These are phyloP conservation scores for Spodoptera picta DNA, from an alignment of 2,888 invertebrate genomes.

Conservation along the genomic window DNA sequence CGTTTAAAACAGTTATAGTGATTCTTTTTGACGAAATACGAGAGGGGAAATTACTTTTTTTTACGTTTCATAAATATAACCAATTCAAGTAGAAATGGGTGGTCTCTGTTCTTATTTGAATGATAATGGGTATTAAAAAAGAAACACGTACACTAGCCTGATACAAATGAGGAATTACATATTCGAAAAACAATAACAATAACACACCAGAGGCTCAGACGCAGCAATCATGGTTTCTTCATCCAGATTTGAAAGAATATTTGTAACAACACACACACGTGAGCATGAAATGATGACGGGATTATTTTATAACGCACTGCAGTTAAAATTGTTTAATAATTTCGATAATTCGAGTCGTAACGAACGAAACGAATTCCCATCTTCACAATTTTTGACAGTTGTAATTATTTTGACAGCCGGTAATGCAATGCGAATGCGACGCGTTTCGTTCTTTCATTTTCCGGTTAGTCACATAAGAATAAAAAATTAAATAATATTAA, in stretches of 20 bases:
- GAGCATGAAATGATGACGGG: constrained; percentile 56
- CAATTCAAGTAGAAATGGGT: too few relatives aligned
- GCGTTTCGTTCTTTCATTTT: neutral
- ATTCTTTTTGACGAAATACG: too few relatives aligned
- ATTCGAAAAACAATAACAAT: constrained; percentile 46
- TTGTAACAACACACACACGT: constrained; percentile 62
- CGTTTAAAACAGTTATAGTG: too few relatives aligned
- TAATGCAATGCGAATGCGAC: neutral
- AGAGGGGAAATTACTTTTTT: neutral
- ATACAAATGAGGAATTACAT: neutral
- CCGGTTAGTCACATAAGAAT: too few relatives aligned
- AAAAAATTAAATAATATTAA: too few relatives aligned
- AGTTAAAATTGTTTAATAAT: neutral
- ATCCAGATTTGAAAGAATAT: constrained; percentile 94
- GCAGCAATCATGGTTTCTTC: constrained; percentile 96
- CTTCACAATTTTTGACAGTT: constrained; percentile 11
- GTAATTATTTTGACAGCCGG: constrained; percentile 35
- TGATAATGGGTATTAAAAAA: too few relatives aligned
- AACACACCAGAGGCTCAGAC: constrained; percentile 94
- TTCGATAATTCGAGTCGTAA: constrained; percentile 23
- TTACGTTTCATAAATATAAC: too few relatives aligned
- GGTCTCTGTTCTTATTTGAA: too few relatives aligned
- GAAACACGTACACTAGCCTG: neutral
- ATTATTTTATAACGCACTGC: constrained; percentile 24
- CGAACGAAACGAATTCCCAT: constrained; percentile 18